These are phyloP conservation scores for Mirounga angustirostris DNA, from an alignment of 2,113 vertebrate genomes.

Conservation along the genomic window DNA sequence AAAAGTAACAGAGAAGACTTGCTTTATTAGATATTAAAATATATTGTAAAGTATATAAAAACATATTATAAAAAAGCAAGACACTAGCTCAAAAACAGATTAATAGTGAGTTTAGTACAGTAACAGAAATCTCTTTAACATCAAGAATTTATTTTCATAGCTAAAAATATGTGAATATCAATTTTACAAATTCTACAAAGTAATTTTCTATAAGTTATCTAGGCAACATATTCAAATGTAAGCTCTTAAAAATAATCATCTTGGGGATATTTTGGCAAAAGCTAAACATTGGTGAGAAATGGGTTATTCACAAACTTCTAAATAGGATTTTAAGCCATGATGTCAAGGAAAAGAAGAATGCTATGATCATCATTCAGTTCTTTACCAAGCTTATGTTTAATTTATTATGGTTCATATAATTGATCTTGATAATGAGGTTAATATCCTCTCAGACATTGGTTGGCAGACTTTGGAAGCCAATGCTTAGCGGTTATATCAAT, in stretches of 20 bases:
- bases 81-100: neutral
- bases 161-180: neutral
- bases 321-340: neutral
- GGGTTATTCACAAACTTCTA: neutral
- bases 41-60: neutral
- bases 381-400: neutral
- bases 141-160: neutral
- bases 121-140: neutral
- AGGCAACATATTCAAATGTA: neutral
- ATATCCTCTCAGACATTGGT: neutral
- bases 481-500: neutral
- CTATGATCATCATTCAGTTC: neutral
- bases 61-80: neutral
- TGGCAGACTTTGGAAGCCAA: neutral
- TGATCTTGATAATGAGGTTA: conserved; percentile 17
- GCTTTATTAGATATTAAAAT: conserved; percentile 16
- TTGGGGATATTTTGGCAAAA: neutral
- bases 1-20: neutral
- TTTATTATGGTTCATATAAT: neutral
- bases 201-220: neutral
- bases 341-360: neutral
- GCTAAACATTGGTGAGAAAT: neutral
- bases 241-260: neutral
- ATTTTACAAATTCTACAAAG: conserved; percentile 18
- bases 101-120: neutral